Percentiles rank a stretch among this genome's conserved stretches.
Conservation (phyloP, 2,797 vertebrate species). For the Spinus olivaceus region DNA sequence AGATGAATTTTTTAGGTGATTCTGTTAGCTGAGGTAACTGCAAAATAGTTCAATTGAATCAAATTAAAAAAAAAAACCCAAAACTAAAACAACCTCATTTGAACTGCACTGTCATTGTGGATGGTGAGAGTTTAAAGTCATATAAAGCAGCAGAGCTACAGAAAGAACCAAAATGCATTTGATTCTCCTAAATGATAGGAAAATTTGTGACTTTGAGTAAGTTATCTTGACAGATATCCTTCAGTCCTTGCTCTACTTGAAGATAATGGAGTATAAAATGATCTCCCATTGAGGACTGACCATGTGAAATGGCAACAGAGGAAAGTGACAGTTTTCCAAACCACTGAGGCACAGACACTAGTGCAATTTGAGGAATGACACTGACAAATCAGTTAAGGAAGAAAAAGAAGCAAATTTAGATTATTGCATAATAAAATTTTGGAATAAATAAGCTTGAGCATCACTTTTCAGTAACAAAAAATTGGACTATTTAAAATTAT, state of each 20-base stretch:
- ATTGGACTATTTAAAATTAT: not conserved
- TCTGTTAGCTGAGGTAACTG: constrained; percentile 18
- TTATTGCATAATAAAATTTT: not conserved
- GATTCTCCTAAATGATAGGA: constrained; percentile 67
- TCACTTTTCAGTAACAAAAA: constrained; percentile 9
- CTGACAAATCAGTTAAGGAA: not conserved
- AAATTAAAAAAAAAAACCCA: not conserved
- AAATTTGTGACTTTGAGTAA: constrained; percentile 56
- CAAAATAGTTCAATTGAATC: constrained; percentile 61
- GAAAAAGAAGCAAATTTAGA: not conserved
- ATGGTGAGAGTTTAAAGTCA: constrained; percentile 38
- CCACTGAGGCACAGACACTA: constrained; percentile 31
- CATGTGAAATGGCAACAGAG: constrained; percentile 61
- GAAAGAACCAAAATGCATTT: constrained; percentile 25
- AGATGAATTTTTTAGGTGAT: constrained; percentile 59
- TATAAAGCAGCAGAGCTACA: constrained; percentile 45
- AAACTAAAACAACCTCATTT: not conserved
- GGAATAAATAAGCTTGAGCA: not conserved
- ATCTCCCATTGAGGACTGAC: constrained; percentile 52
- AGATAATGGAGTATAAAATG: constrained; percentile 74
- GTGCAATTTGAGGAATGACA: constrained; percentile 43
- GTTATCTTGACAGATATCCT: constrained; percentile 59
- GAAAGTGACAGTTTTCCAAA: constrained; percentile 62
- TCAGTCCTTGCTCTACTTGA: constrained; percentile 68
- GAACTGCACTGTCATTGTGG: constrained; percentile 44